Evolutionary conservation across 2,113 vertebrate genomes (phyloP).

Genomic region (Carassius carassius): DNA sequence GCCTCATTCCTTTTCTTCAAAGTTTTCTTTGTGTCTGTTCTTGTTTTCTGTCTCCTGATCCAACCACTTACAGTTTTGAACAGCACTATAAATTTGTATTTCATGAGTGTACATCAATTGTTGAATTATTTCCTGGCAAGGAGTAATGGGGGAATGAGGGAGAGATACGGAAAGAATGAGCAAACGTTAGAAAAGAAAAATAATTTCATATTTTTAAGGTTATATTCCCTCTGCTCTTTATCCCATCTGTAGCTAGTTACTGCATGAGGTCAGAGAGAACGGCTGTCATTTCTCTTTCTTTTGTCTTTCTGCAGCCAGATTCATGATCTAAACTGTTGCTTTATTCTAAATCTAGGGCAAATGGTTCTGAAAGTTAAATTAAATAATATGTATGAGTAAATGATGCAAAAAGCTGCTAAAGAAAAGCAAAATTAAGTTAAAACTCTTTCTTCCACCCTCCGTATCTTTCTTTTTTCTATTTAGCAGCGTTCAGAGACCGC

Average conservation of each 20-base stretch:
- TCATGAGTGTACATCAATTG: constrained; percentile 48
- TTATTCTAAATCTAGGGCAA: neutral
- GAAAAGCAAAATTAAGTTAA: neutral
- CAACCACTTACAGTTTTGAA: constrained; percentile 48
- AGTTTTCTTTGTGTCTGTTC: constrained; percentile 48
- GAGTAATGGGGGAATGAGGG: constrained; percentile 26
- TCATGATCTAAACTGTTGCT: neutral
- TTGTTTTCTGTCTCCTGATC: constrained; percentile 41
- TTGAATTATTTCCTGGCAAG: constrained; percentile 60
- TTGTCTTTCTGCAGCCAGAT: constrained; percentile 14
- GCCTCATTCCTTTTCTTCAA: neutral
- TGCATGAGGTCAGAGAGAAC: constrained; percentile 59
- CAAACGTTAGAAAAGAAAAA: constrained; percentile 53
- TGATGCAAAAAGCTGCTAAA: neutral
- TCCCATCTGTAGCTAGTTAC: constrained; percentile 64
- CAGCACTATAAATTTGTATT: constrained; percentile 46
- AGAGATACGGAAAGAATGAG: constrained; percentile 65
- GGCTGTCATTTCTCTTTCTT: constrained; percentile 46
- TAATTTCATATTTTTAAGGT: constrained; percentile 57
- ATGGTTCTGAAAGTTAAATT: neutral
- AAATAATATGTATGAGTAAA: neutral
- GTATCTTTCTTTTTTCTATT: neutral
- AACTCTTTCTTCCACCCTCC: neutral
- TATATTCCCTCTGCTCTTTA: constrained; percentile 44
- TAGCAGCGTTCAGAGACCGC: neutral